These are phyloP conservation scores for Meteorus sp. DNA, from an alignment of 1,140 invertebrate species.

Conservation along the genomic window DNA sequence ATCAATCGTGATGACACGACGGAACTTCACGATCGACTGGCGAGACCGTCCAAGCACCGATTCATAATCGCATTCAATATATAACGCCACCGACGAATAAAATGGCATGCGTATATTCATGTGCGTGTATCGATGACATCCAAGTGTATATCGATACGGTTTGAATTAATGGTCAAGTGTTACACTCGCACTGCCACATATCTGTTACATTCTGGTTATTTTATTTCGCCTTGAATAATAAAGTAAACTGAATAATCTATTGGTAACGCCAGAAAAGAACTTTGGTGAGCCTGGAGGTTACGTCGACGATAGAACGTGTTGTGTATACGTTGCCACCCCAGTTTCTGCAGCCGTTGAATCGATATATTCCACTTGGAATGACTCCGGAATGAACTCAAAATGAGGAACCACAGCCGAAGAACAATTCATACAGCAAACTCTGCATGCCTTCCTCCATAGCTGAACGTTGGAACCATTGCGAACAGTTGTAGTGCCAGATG, in stretches of 20 bases:
- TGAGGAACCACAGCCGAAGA: too few species aligned
- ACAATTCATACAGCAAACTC: too few species aligned
- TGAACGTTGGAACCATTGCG: too few species aligned
- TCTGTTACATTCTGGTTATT: not conserved
- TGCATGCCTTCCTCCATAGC: too few species aligned
- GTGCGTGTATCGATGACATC: constrained; percentile 18
- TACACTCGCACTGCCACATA: constrained; percentile 9
- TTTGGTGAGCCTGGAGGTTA: not conserved
- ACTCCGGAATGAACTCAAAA: not conserved
- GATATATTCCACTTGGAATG: not conserved
- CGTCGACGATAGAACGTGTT: constrained; percentile 1
- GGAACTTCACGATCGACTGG: constrained; percentile 27
- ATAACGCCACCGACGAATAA: constrained; percentile 23
- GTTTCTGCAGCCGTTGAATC: constrained; percentile 10
- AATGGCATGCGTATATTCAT: constrained; percentile 20
- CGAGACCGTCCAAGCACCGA: constrained; percentile 27
- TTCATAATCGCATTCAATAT: constrained; percentile 36
- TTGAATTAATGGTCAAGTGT: constrained; percentile 24
- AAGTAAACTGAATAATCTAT: not conserved
- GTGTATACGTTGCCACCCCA: constrained; percentile 8
- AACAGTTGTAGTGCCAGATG: too few species aligned
- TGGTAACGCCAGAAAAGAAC: too few species aligned
- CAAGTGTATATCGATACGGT: constrained; percentile 22
- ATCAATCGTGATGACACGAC: not conserved
- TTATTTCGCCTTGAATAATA: too few species aligned